Evolutionary conservation across 2,113 vertebrate species (phyloP), one percentile per base, ranked within the genome.

Genomic region (Colius striatus): DNA sequence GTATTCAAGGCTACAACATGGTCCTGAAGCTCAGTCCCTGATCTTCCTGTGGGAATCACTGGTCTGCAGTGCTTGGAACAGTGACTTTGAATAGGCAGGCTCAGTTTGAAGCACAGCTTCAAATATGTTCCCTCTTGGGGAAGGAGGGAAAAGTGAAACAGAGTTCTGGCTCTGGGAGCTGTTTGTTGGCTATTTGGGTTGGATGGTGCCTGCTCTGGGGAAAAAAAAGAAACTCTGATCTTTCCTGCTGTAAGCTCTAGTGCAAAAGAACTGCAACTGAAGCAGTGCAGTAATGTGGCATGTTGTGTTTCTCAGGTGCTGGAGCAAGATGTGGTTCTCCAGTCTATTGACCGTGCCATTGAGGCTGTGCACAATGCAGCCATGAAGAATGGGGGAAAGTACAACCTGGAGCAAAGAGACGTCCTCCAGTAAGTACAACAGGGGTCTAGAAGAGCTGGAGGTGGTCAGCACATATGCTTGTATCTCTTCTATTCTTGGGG

Each of bases 381-480:
- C 94, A 99, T 99, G 98, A 99, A 98, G 75, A 99, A 99, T 7
- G 99, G 98, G 19, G 99, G 99, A 48, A 99, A 99, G 97, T 99
- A 99, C 98, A 99, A 99, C 96, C 97, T 99, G 96, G 99, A 99
- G 80, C 99, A 99, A 97, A 98, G 99, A 18, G 99, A 99, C 68
- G 98, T 99, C 72, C 98, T 99, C 20, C 99, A 99, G 99, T 99
- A 95, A 99, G 99, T 98, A 71, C 1, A 2, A 9, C 0, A 2
- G 20, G 34, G 0, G 1, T 21, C 27, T 84, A 62, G 74, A 38
- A 73, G 43, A 57, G 66, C 29, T 74, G 75, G 48, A 12, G 11
- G n/a, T 47, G 22, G 27, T 57, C 62, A 30, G 21, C 0, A 0
- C 26, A 32, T 66, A 27, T 41, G 32, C 20, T 66, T 27, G 10